Evolutionary conservation across 2,888 invertebrate species (phyloP), one percentile per base, ranked within the genome.

Genomic region (Eurytoma adleriae): DNA sequence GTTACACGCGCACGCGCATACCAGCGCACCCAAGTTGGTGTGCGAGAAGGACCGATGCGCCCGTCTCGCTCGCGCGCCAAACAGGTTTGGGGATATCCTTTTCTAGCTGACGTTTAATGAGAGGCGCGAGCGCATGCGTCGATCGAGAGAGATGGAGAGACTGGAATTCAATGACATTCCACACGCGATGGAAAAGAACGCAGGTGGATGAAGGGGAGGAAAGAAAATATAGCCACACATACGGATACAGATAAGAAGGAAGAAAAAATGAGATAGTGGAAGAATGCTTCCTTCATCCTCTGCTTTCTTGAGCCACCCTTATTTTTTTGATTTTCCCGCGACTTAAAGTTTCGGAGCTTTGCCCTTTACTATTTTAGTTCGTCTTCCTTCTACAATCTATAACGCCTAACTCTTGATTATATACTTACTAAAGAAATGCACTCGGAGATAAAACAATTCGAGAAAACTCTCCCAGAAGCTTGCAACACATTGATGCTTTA

Each of bases 141-240:
- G 20, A 48, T 2, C 1, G 27, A n/a, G 62, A 14, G 52, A 56
- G 30, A 20, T 7, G 14, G 64, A 54, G 12, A 12, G 71, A 30
- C 67, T 64, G 48, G 76, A 81, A 83, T 79, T 72, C 62, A 40
- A 66, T 61, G 64, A 73, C 68, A 81, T 83, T 81, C 78, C 67
- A 80, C 70, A 64, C 67, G 72, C 77, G 70, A 30, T 16, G 72
- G 56, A 68, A 48, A 79, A 52, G 57, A 16, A 18, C n/a, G 57
- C 40, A 24, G 24, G 24, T 24, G 50, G 48, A 20, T 16, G 18
- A 16, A 73, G 27, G 56, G 27, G 18, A 14, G 27, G 18, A 30
- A 14, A 27, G 18, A 54, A 27, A 61, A 30, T 13, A 40, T 57
- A 48, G 66, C 24, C 24, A 2, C 12, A 20, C 20, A 62, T n/a